Evolutionary conservation across 2,797 vertebrate genomes (phyloP), one percentile per base, ranked within the genome.

Genomic region (Eutrigla gurnardus): DNA sequence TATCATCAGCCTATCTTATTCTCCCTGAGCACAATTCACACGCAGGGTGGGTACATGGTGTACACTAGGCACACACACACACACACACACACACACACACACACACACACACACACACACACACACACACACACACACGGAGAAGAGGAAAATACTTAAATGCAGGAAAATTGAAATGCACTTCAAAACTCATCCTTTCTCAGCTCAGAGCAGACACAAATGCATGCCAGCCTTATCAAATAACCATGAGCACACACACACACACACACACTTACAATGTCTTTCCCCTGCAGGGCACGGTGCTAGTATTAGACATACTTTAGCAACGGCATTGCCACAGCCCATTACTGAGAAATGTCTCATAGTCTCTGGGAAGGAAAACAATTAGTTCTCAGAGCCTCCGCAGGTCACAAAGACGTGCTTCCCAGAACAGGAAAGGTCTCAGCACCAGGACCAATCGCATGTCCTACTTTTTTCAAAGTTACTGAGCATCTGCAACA

Each of bases 1-100:
- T 87, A 82, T 89, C 88, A 87, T 89, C 87, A 81, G 5, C 67
- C 86, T 79, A 83, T 85, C 73, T 82, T 63, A 77, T 81, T 85
- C 70, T 85, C 65, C 64, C 73, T 63, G 64, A 68, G 76, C 49
- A 68, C 35, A 77, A 54, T 84, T 89, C 82, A 79, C 75, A 85
- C 0, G 35, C 83, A 87, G 86, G 77, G 83, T 52, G 74, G 76
- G 86, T 70, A 86, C 86, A 88, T 63, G 3, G 47, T 82, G 88
- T 90, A 66, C 88, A 55, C 65, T 42, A 25, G 66, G 46, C 7
- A 17, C 35, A 25, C 37, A 25, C 49, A 52, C 32, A 58, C 35
- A 64, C n/a, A 79, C 55, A 67, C 60, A 66, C 45, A 59, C 47
- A 70, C 33, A 75, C 39, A 45, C 62, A 64, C 65, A 15, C 35